Evolutionary conservation across 2,888 invertebrate genomes (phyloP), one percentile per base, ranked within the genome.

Genomic region (Pterostichus madidus): DNA sequence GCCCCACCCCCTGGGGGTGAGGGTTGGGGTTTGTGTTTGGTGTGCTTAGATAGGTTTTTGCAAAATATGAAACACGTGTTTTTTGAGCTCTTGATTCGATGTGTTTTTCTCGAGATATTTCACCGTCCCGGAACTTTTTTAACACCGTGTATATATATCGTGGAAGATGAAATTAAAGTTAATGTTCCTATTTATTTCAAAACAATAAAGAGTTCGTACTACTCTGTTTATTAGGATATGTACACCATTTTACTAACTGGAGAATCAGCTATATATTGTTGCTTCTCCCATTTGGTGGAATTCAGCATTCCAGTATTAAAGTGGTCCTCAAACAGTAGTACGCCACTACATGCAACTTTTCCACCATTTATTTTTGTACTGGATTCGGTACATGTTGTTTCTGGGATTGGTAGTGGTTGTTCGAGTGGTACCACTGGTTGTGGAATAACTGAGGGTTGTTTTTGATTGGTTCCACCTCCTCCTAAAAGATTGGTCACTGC

Each of bases 281-380:
- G 80, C 8, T 52, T 11, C 31, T 75, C 75, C 84, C 84, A 84
- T 49, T 80, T 61, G 39, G n/a, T 56, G 10, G 44, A 44, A 78
- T 84, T 68, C 4, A 71, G 13, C 7, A 52, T 11, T 11, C 32
- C 32, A 8, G 24, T 76, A 11, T 52, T 61, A 56, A 84, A 84
- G 8, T 52, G 46, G 46, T 79, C 64, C 31, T 84, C 84, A 59
- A 84, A 84, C 13, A 84, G 61, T 13, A 83, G 32, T 56, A 46
- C 32, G 24, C 80, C 80, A 17, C 61, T 79, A 39, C 84, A 84
- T 52, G 80, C 44, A 78, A 13, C 17, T 24, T 75, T 31, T 1
- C 75, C 75, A n/a, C 75, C 75, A 52, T 75, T 75, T 77, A 76
- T 53, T 39, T 15, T 24, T 10, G 53, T 35, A 46, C 13, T 73